phyloP scores from a whole-genome alignment of 2,888 invertebrate genomes.

The Drosophila suboccidentalis region DNA sequence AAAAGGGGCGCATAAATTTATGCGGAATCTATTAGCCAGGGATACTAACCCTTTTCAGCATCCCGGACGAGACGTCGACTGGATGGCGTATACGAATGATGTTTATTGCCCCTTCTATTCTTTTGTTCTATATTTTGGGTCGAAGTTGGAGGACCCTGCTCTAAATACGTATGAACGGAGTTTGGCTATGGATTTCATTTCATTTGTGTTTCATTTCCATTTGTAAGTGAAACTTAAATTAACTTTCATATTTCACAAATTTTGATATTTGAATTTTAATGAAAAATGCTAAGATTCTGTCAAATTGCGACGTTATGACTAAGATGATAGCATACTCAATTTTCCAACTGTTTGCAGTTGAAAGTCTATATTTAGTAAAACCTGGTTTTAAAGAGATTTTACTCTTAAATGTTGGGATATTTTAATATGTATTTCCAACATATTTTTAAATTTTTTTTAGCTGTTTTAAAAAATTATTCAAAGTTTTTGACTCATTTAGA shows the following conservation, averaged over 20 bases:
- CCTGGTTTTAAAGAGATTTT: no score
- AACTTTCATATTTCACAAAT: slow-evolving; percentile 77
- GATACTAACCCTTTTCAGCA: slow-evolving; percentile 72
- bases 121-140: slow-evolving; percentile 40
- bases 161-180: slow-evolving; percentile 35
- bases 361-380: no score
- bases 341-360: no score
- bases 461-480: no score
- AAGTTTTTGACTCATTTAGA: no score
- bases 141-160: slow-evolving; percentile 17
- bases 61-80: slow-evolving; percentile 53
- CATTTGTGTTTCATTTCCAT: slow-evolving; percentile 72
- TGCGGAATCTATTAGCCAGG: slow-evolving; percentile 76
- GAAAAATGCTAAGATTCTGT: slow-evolving; percentile 25
- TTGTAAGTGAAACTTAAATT: slow-evolving; percentile 82
- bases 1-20: slow-evolving; percentile 83
- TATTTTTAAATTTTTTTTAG: no score
- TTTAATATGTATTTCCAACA: no score
- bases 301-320: not conserved
- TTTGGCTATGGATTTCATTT: slow-evolving; percentile 66
- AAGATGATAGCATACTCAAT: not conserved
- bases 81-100: slow-evolving; percentile 56
- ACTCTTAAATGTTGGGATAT: no score
- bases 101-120: slow-evolving; percentile 44
- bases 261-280: slow-evolving; percentile 71